Base-by-base conservation (phyloP, 2,113 vertebrate genomes). In the Phrynosoma blainvillii region DNA sequence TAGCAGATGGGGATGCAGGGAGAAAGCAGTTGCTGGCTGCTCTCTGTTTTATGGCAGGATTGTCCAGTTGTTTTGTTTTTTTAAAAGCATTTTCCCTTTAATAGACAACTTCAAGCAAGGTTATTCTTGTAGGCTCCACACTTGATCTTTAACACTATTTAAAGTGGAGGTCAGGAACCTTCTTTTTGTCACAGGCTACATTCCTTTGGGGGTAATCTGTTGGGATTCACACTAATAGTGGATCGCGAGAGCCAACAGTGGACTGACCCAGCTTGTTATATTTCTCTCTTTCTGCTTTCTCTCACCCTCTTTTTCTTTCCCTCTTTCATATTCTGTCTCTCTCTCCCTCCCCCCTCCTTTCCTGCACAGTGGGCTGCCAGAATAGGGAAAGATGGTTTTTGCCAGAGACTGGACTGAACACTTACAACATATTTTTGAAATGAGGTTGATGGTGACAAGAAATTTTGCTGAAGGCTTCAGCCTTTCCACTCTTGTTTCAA, bases 31-130 rank as follows among this genome's bases (percentile, higher is more conserved):
- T 75, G 71, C 7, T 62, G 32, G n/a, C 56, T 42, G 32, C 25
- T 47, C 36, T 77, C 16, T 65, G 47, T 25, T 76, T 77, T 52
- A 47, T 12, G 13, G 36, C 56, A 85, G 56, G 32, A 13, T 65
- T 85, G 77, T 77, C 27, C 11, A 27, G 36, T 66, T 75, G 27
- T 47, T 91, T 21, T 78, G 12, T 14, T 89, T 84, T n/a, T 92
- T 93, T 93, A 80, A 91, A 23, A 32, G 47, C 47, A 47, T 89
- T 0, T 84, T 91, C 80, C 36, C 27, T 85, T 85, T 86, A 73
- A 90, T 92, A 95, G 94, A 0, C 93, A 93, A 93, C 90, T 89
- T 86, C 89, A 83, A 71, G 88, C 89, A 84, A 94, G 91, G 93
- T 95, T 90, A 94, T 93, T 95, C 36, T 91, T 59, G 30, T 23